phyloP scores from a whole-genome alignment of 2,888 invertebrate species.

The Deladenus siricidicola region DNA sequence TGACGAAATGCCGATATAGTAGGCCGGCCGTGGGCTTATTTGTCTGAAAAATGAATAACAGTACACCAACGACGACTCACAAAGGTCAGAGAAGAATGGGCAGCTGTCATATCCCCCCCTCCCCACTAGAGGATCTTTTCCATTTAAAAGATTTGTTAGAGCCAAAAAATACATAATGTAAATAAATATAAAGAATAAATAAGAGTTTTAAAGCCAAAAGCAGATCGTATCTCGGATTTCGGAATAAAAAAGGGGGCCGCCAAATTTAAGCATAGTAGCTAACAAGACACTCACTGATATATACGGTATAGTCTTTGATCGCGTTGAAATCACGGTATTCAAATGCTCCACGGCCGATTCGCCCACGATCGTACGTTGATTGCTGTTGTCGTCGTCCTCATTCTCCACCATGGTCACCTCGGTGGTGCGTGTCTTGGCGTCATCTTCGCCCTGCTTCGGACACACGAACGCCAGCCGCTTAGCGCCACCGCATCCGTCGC shows the following conservation, averaged over 20 bases:
- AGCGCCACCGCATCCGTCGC: background rate
- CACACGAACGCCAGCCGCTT: background rate
- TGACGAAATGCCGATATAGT: constrained; percentile 40
- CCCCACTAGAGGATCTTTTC: no score
- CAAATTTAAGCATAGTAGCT: no score
- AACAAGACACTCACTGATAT: constrained; percentile 4
- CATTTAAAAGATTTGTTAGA: no score
- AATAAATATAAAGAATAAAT: background rate
- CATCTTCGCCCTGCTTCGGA: background rate
- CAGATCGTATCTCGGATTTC: no score
- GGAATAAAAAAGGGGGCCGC: no score
- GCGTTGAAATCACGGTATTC: constrained; percentile 1
- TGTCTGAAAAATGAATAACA: background rate
- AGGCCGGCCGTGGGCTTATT: constrained; percentile 9
- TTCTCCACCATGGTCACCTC: background rate
- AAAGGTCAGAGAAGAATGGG: no score
- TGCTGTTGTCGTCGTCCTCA: background rate
- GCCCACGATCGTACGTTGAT: background rate
- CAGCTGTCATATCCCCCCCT: no score
- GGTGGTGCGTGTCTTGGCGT: background rate
- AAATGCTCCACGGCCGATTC: background rate
- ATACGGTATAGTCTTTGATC: background rate
- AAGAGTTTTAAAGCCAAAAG: background rate
- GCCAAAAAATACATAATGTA: no score
- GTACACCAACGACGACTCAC: background rate